phyloP scores from a whole-genome alignment of 1,140 invertebrate genomes.

The Geopemphigus sp. region DNA sequence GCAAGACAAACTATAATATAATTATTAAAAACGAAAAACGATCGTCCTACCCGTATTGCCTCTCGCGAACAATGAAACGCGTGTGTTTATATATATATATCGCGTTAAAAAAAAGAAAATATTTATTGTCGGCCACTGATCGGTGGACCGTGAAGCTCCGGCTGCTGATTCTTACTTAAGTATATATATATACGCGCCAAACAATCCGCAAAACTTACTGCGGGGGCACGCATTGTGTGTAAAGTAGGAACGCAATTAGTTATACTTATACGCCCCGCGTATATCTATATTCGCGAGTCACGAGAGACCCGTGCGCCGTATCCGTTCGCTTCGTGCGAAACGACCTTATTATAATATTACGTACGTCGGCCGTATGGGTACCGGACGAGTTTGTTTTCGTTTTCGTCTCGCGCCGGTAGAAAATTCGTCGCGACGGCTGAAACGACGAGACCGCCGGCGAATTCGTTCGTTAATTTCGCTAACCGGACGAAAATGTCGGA shows the following conservation, averaged over 20 bases:
- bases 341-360: not conserved
- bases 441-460: too few relatives aligned
- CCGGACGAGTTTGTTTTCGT: too few relatives aligned
- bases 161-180: constrained; percentile 1
- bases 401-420: too few relatives aligned
- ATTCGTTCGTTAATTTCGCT: too few relatives aligned
- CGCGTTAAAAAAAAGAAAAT: not conserved
- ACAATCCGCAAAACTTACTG: not conserved
- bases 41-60: not conserved
- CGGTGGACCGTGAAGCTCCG: constrained; percentile 4
- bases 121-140: not conserved
- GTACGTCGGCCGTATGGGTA: too few relatives aligned
- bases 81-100: not conserved
- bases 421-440: too few relatives aligned
- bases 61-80: not conserved
- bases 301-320: not conserved
- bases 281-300: constrained; percentile 5
- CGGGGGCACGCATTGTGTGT: constrained; percentile 2
- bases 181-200: not conserved
- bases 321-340: not conserved
- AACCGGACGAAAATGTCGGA: too few relatives aligned
- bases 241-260: constrained; percentile 39
- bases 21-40: not conserved
- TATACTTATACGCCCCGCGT: not conserved
- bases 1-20: constrained; percentile 13